Percentiles rank a stretch among this genome's conserved stretches.
Conservation (phyloP, 2,888 invertebrate species). For the Sclerodermus sp. region DNA sequence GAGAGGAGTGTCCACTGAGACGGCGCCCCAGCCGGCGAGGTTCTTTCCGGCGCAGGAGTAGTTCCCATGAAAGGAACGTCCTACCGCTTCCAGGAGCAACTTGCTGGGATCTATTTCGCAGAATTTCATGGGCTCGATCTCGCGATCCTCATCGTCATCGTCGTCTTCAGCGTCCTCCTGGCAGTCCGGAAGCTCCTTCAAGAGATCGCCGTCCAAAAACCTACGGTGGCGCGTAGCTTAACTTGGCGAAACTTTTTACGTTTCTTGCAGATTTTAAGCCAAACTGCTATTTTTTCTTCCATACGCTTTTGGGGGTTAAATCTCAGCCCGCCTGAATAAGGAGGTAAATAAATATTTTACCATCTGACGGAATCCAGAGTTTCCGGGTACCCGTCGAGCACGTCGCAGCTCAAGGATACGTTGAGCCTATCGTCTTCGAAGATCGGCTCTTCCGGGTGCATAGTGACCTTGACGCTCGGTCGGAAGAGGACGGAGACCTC, state of each 20-base stretch:
- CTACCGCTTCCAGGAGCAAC: conserved; percentile 81
- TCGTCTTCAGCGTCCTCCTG: conserved; percentile 57
- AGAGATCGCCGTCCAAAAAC: conserved; percentile 77
- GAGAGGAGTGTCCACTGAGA: conserved; percentile 76
- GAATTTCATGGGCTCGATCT: conserved; percentile 62
- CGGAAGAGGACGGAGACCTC: conserved; percentile 79
- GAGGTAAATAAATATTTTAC: too few species aligned
- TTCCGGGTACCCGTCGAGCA: conserved; percentile 78
- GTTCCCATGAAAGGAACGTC: conserved; percentile 87
- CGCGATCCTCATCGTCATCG: conserved; percentile 27
- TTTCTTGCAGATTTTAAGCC: too few species aligned
- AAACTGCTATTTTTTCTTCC: too few species aligned
- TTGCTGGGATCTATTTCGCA: conserved; percentile 87
- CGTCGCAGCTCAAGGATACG: conserved; percentile 80
- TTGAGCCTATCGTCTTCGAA: conserved; percentile 77
- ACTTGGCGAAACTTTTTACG: too few species aligned
- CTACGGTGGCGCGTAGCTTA: too few species aligned
- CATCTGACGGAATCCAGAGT: conserved; percentile 77
- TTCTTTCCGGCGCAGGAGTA: conserved; percentile 92
- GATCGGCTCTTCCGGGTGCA: conserved; percentile 77
- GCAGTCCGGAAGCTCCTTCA: conserved; percentile 86
- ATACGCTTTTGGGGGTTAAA: too few species aligned
- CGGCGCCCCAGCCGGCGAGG: conserved; percentile 84
- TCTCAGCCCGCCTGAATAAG: too few species aligned
- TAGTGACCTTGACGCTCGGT: conserved; percentile 74